phyloP scores from a whole-genome alignment of 2,888 invertebrate genomes.

The Rotaria magnacalcarata region DNA sequence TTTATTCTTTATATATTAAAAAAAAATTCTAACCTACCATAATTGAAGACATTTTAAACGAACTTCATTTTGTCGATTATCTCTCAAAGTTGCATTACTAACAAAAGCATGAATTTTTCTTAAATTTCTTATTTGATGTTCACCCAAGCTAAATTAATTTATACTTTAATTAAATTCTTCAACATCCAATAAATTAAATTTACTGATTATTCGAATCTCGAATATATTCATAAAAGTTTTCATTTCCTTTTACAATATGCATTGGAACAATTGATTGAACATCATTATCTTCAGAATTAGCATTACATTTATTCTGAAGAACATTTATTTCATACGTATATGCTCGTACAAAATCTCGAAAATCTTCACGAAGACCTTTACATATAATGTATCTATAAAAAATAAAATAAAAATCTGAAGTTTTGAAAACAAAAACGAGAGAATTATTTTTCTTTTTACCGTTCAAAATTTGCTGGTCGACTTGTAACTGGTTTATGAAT shows the following conservation, averaged over 20 bases:
- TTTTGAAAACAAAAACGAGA: background rate
- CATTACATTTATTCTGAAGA: slow-evolving; percentile 14
- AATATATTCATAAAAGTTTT: slow-evolving; percentile 42
- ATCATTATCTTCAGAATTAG: slow-evolving; percentile 33
- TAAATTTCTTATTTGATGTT: slow-evolving; percentile 40
- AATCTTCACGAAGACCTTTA: slow-evolving; percentile 36
- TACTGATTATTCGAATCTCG: slow-evolving; percentile 40
- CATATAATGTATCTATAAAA: slow-evolving; percentile 42
- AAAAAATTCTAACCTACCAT: slow-evolving; percentile 36
- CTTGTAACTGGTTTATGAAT: slow-evolving; percentile 93
- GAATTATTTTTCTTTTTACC: slow-evolving; percentile 59
- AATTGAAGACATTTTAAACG: slow-evolving; percentile 39
- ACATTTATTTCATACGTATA: slow-evolving; percentile 44
- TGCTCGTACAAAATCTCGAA: slow-evolving; percentile 39
- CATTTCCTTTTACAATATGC: slow-evolving; percentile 38
- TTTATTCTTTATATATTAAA: background rate
- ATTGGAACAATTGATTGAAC: slow-evolving; percentile 43
- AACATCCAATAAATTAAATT: no score
- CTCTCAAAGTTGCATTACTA: slow-evolving; percentile 38
- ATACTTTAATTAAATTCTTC: background rate
- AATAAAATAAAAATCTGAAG: no score
- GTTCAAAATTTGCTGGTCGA: slow-evolving; percentile 91
- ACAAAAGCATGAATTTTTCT: slow-evolving; percentile 41
- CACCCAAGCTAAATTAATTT: slow-evolving; percentile 29
- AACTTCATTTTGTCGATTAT: slow-evolving; percentile 33